Evolutionary conservation across 1,140 invertebrate genomes (phyloP).

Genomic region (Heliconius hermathena): DNA sequence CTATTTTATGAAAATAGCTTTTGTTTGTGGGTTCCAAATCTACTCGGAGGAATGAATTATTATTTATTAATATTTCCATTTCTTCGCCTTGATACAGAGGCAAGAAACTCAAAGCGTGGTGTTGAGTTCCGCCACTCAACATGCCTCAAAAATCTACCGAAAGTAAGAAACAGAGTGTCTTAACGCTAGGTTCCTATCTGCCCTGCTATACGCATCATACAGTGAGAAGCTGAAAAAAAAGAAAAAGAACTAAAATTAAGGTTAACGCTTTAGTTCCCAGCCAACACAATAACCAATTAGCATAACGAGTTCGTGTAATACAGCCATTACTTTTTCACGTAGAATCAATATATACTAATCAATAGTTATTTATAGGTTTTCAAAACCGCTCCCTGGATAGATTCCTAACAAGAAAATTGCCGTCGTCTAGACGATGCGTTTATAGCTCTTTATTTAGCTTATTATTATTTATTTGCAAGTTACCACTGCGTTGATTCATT

Average conservation of each 20-base stretch:
- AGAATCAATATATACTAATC: slow-evolving; percentile 3
- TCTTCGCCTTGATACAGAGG: no score
- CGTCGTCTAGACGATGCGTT: slow-evolving; percentile 25
- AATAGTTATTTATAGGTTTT: slow-evolving; percentile 22
- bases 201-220: no score
- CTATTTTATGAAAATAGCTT: no score
- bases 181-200: no score
- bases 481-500: not conserved
- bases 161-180: no score
- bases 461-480: slow-evolving; percentile 16
- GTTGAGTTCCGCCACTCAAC: no score
- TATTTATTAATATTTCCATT: no score
- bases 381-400: slow-evolving; percentile 19
- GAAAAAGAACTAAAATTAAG: not conserved
- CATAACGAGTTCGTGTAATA: not conserved
- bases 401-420: slow-evolving; percentile 29
- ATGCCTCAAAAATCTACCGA: no score
- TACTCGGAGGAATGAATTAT: no score
- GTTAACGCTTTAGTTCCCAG: not conserved
- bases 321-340: not conserved
- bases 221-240: not conserved
- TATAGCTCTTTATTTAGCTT: slow-evolving; percentile 14
- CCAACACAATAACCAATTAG: not conserved
- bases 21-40: no score
- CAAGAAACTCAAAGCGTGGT: no score